These are phyloP conservation scores for Gadus macrocephalus DNA, from an alignment of 2,113 vertebrate genomes.

Conservation along the genomic window DNA sequence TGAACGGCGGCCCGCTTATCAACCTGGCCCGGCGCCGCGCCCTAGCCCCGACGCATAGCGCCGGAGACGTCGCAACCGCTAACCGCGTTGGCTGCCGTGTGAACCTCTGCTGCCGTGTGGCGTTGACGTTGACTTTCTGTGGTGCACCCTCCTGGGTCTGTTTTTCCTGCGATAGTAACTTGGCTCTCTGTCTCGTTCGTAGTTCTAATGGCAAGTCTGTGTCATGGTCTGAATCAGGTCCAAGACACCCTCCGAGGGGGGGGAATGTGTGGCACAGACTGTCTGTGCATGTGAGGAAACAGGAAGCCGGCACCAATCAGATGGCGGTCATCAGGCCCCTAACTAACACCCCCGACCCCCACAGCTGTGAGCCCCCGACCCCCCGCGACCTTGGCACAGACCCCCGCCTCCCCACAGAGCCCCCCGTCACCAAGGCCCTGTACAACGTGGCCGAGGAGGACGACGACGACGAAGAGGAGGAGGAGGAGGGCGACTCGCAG, in stretches of 20 bases:
- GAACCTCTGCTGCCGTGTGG: conserved; percentile 24
- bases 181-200: conserved; percentile 93
- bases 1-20: conserved; percentile 15
- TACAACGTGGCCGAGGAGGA: conserved; percentile 84
- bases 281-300: conserved; percentile 98
- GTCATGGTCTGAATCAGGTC: conserved; percentile 99
- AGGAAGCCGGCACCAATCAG: conserved; percentile 94
- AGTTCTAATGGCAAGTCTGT: conserved; percentile 99
- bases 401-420: conserved; percentile 81
- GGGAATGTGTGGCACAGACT: conserved; percentile 98
- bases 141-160: conserved; percentile 42
- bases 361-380: conserved; percentile 62
- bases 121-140: conserved; percentile 54
- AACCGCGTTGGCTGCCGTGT: conserved; percentile 45
- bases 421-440: conserved; percentile 80
- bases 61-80: conserved; percentile 63
- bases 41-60: conserved; percentile 28
- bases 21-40: conserved; percentile 26
- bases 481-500: conserved; percentile 58
- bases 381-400: conserved; percentile 78
- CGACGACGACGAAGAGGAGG: conserved; percentile 35
- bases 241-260: conserved; percentile 90
- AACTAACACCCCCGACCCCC: conserved; percentile 86
- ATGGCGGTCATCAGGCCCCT: conserved; percentile 99
- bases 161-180: conserved; percentile 69